Percentiles rank a stretch among this genome's conserved stretches.
These are phyloP conservation scores for Drosophila triauraria DNA, from an alignment of 1,140 invertebrate species.

Conservation along the genomic window DNA sequence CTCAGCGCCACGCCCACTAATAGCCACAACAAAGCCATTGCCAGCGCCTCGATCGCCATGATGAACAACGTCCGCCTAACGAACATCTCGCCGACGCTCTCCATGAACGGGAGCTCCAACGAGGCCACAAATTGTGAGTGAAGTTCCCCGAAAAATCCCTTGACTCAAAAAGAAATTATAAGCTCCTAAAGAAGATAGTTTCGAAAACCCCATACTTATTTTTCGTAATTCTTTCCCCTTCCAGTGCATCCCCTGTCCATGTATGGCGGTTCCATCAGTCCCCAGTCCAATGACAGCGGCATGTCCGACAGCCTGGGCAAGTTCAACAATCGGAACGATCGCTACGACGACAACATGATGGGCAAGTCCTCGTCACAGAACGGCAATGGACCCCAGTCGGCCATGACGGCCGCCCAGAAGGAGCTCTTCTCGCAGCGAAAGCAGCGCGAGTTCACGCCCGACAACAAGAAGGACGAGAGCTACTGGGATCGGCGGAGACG, in stretches of 20 bases:
- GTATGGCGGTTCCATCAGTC: conserved; percentile 80
- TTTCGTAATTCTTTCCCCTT: neutral
- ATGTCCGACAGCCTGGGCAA: conserved; percentile 77
- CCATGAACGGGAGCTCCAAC: conserved; percentile 83
- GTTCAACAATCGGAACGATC: conserved; percentile 38
- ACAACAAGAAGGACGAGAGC: conserved; percentile 98
- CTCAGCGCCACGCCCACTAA: conserved; percentile 67
- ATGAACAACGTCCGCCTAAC: conserved; percentile 74
- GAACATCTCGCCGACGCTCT: conserved; percentile 76
- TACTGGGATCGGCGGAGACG: conserved; percentile 98
- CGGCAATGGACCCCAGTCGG: conserved; percentile 85
- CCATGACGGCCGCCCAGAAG: conserved; percentile 76
- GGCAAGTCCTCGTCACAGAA: conserved; percentile 83
- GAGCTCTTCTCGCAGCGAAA: conserved; percentile 90
- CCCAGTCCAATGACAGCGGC: conserved; percentile 79
- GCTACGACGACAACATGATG: conserved; percentile 57
- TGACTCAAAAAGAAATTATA: neutral
- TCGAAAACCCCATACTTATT: neutral
- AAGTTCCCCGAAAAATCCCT: neutral
- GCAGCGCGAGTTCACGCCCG: conserved; percentile 98
- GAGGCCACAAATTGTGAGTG: conserved; percentile 78
- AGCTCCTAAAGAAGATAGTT: neutral
- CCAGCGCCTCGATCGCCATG: conserved; percentile 52
- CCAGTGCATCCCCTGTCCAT: conserved; percentile 77
- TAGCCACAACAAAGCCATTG: conserved; percentile 64